Base-by-base conservation (phyloP, 2,888 invertebrate genomes). In the Plebejus melissa region DNA sequence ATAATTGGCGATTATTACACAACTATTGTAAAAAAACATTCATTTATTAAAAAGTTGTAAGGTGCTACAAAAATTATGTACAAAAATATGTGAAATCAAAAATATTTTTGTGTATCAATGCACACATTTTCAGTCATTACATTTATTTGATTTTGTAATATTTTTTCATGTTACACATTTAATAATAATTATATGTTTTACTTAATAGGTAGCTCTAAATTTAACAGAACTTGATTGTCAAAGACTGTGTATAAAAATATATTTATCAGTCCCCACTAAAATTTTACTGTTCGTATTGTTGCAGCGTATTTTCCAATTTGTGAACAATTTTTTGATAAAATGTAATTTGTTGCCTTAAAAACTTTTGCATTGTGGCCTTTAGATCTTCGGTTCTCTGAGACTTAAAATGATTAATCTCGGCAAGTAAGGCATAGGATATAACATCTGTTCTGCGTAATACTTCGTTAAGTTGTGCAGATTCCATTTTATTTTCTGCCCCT, bases 381-480 rank as follows among this genome's bases (percentile, higher is more conserved):
- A 98, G 95, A 91, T 99, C 98, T 65, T 94, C 94, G 71, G 97
- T 96, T 80, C 98, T 94, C 85, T 98, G 98, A 41, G 94, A 90
- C 86, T 98, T 98, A 87, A 99, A 99, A 88, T 99, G 98, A 82
- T 97, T 96, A 82, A 99, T 96, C 94, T 99, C 99, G 76, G 99
- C 98, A 87, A 99, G 95, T 78, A 98, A 95, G 1, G 98, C 96
- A 86, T 98, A 99, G 0, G 98, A 98, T 83, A 99, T 96, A 22
- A 98, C 96, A 88, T 99, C 99, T 0, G 98, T 97, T 82, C 98
- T 95, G 80, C 96, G 95, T 79, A 96, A 94, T 13, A 98, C 96
- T 84, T 97, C 97, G 79, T 96, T 96, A 78, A 98, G 93, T 84
- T 98, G 97, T 28, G 95, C 95, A 77, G 96, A 95, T 81, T 96